phyloP scores from a whole-genome alignment of 2,888 invertebrate species.

The Dinocampus coccinellae region DNA sequence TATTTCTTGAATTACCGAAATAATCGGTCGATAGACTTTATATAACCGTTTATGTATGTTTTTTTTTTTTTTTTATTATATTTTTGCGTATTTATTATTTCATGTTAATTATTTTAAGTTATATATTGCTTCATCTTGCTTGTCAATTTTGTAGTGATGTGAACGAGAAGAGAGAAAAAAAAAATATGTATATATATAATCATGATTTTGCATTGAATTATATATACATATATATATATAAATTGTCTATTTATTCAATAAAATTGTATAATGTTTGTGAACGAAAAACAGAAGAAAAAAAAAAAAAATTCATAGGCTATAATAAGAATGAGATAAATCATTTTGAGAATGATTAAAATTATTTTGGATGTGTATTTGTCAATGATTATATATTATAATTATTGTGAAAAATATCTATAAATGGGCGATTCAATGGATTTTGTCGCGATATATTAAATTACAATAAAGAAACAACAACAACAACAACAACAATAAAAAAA shows the following conservation, averaged over 20 bases:
- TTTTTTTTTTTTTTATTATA: slow-evolving; percentile 10
- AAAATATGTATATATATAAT: background rate
- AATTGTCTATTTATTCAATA: no score
- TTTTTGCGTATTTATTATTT: slow-evolving; percentile 26
- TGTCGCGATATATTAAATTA: slow-evolving; percentile 14
- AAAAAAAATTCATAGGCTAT: background rate
- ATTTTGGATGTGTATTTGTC: slow-evolving; percentile 26
- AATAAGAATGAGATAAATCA: slow-evolving; percentile 3
- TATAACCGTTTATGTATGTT: background rate
- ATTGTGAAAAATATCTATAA: slow-evolving; percentile 38
- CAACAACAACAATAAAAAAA: slow-evolving; percentile 26
- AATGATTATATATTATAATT: slow-evolving; percentile 31
- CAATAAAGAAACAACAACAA: background rate
- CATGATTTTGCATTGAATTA: background rate
- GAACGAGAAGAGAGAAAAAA: background rate
- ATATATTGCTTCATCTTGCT: background rate
- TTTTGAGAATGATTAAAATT: slow-evolving; percentile 30
- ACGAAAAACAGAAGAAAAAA: slow-evolving; percentile 1
- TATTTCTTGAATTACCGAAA: slow-evolving; percentile 19
- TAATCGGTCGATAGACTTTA: slow-evolving; percentile 25
- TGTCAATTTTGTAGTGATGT: background rate
- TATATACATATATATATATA: background rate
- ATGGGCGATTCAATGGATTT: slow-evolving; percentile 26
- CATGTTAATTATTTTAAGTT: slow-evolving; percentile 16
- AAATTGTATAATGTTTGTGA: background rate